Evolutionary conservation across 2,797 vertebrate species (phyloP).

Genomic region (Enoplosus armatus): DNA sequence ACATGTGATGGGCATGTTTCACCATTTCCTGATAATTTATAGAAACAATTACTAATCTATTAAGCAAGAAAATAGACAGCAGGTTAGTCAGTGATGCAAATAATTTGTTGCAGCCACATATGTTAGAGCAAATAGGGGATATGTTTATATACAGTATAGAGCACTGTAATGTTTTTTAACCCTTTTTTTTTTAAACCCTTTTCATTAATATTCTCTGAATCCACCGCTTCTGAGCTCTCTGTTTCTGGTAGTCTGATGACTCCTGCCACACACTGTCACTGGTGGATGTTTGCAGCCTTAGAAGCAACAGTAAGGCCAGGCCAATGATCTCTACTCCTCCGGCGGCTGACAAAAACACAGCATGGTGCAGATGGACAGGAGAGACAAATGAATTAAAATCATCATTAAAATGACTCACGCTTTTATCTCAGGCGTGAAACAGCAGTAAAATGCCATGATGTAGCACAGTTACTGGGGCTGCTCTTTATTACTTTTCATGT

Average conservation of each 20-base stretch:
- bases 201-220: slow-evolving; percentile 21
- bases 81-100: neutral
- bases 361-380: neutral
- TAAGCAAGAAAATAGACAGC: neutral
- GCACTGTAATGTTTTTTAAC: neutral
- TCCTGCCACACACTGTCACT: slow-evolving; percentile 21
- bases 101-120: neutral
- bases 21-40: neutral
- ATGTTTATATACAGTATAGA: neutral
- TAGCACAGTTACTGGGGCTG: neutral
- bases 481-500: neutral
- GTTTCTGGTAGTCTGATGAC: slow-evolving; percentile 16
- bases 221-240: neutral
- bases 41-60: neutral
- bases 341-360: slow-evolving; percentile 6
- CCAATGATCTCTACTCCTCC: neutral
- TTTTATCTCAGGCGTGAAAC: slow-evolving; percentile 26
- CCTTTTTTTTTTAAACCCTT: neutral
- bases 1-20: neutral
- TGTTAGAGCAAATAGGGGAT: neutral
- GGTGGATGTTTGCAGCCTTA: slow-evolving; percentile 4
- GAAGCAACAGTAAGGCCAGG: neutral
- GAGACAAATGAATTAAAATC: neutral
- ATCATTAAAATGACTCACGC: slow-evolving; percentile 18
- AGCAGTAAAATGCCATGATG: slow-evolving; percentile 9